Evolutionary conservation across 2,113 vertebrate species (phyloP).

Genomic region (Salvelinus alpinus): DNA sequence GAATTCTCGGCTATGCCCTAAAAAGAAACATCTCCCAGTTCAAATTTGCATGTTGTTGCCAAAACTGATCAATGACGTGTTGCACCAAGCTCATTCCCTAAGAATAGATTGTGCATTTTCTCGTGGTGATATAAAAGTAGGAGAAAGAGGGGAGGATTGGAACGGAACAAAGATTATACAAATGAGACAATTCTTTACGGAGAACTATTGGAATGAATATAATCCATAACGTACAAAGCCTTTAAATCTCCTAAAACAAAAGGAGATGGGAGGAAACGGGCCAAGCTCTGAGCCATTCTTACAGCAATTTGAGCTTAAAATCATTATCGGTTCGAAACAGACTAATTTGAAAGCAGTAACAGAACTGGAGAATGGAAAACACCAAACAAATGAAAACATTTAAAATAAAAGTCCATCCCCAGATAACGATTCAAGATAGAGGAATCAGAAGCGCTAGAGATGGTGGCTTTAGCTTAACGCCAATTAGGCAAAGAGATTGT

Average conservation of each 20-base stretch:
- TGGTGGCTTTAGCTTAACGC: constrained; percentile 2
- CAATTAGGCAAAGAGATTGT: constrained; percentile 36
- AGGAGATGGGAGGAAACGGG: not conserved
- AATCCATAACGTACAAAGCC: constrained; percentile 37
- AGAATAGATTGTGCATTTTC: not conserved
- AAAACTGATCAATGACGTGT: not conserved
- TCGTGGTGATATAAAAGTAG: not conserved
- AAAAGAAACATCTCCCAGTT: not conserved
- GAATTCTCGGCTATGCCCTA: not conserved
- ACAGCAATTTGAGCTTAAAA: constrained; percentile 4
- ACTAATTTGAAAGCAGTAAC: constrained; percentile 1
- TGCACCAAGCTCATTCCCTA: constrained; percentile 3
- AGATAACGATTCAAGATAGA: not conserved
- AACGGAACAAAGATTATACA: constrained; percentile 44
- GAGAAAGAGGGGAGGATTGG: not conserved
- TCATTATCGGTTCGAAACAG: constrained; percentile 26
- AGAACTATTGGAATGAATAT: constrained; percentile 32
- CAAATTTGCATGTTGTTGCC: not conserved
- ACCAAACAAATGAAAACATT: not conserved
- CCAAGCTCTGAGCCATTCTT: constrained; percentile 27
- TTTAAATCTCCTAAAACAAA: constrained; percentile 13
- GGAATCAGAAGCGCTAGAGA: not conserved
- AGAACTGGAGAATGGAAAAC: constrained; percentile 1
- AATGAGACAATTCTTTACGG: constrained; percentile 51
- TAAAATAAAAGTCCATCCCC: not conserved